Evolutionary conservation across 2,113 vertebrate species (phyloP).

Genomic region (Odocoileus hemionus): DNA sequence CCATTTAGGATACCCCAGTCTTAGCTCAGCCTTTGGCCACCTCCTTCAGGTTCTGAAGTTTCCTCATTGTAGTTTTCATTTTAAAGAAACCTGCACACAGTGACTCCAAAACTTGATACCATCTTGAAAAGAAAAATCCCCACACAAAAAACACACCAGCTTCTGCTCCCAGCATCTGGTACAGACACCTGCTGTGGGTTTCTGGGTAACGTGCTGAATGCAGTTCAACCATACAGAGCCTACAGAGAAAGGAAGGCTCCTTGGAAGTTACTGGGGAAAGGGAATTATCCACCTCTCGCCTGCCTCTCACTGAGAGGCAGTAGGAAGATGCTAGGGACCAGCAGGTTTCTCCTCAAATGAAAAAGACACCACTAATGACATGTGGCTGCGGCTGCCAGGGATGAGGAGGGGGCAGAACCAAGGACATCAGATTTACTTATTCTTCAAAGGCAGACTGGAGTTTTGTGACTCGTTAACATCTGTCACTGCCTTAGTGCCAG

Average conservation of each 20-base stretch:
- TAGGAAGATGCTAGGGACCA: not conserved
- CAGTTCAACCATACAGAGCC: not conserved
- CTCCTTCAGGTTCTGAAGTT: not conserved
- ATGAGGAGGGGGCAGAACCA: not conserved
- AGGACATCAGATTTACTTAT: not conserved
- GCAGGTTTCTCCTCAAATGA: conserved; percentile 12
- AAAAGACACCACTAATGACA: not conserved
- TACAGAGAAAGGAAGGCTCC: not conserved
- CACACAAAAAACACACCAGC: not conserved
- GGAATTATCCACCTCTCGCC: conserved; percentile 4
- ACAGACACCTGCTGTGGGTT: not conserved
- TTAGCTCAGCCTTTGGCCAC: not conserved
- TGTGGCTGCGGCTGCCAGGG: not conserved
- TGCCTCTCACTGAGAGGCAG: conserved; percentile 2
- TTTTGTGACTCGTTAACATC: not conserved
- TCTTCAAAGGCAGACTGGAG: not conserved
- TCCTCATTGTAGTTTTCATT: not conserved
- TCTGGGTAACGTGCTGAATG: not conserved
- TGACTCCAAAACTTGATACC: not conserved
- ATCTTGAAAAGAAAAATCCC: not conserved
- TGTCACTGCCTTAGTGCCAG: not conserved
- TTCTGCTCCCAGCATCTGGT: not conserved
- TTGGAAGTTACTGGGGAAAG: not conserved
- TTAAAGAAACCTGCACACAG: not conserved
- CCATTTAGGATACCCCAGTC: not conserved